A percentile compares a stretch with the other conserved stretches of the same genome.
Conservation (phyloP, 2,113 vertebrate genomes). For the Fregetta grallaria region DNA sequence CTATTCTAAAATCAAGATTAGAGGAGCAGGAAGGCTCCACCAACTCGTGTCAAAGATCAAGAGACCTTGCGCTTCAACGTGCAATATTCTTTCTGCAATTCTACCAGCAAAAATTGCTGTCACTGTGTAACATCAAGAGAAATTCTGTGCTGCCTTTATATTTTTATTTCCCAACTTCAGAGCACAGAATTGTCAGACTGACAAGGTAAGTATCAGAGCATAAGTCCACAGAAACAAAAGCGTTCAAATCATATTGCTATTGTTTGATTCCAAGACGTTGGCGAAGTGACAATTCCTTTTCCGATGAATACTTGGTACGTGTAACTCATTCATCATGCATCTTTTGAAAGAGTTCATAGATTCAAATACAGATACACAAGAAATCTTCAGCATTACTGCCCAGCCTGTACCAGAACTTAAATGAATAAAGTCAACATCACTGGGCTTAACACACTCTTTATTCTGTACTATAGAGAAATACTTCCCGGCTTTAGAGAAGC, state of each 20-base stretch:
- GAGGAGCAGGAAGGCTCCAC: neutral
- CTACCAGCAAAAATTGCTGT: neutral
- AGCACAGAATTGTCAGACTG: neutral
- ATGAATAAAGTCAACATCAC: neutral
- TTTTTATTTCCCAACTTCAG: neutral
- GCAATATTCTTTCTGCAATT: neutral
- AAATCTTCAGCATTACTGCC: neutral
- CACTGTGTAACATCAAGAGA: neutral
- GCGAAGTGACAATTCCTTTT: neutral
- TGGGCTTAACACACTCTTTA: neutral
- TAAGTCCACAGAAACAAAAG: neutral
- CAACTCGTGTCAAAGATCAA: neutral
- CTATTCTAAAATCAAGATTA: neutral
- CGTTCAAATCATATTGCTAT: neutral
- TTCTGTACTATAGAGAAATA: neutral
- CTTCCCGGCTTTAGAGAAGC: neutral
- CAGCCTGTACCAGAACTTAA: neutral
- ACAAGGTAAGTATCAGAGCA: neutral
- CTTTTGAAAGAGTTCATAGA: neutral
- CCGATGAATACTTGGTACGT: neutral
- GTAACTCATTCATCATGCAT: neutral
- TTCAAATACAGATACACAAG: neutral
- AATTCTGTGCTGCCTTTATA: neutral
- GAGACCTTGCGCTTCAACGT: neutral
- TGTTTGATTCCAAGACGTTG: neutral